A percentile compares a stretch with the other conserved stretches of the same genome.
These are phyloP conservation scores for Colistium nudipinnis DNA, from an alignment of 2,113 vertebrate species.

Conservation along the genomic window DNA sequence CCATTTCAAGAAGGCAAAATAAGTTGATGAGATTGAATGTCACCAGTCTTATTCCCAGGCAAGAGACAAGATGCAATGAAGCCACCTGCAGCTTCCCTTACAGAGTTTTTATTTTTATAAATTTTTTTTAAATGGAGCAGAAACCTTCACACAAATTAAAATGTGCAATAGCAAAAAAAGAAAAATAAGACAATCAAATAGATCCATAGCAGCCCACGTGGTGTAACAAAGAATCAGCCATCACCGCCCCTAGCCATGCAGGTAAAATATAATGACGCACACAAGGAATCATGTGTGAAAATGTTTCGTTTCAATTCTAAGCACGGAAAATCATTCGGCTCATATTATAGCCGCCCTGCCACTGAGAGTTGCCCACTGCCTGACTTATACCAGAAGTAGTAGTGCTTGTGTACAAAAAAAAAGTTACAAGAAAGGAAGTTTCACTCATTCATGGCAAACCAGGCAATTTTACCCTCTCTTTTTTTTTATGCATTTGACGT, in stretches of 20 bases:
- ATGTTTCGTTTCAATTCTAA: no score
- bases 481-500: slow-evolving; percentile 93
- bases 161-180: slow-evolving; percentile 17
- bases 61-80: slow-evolving; percentile 29
- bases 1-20: slow-evolving; percentile 24
- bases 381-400: slow-evolving; percentile 49
- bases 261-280: slow-evolving; percentile 41
- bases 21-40: slow-evolving; percentile 9
- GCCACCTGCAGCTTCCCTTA: slow-evolving; percentile 31
- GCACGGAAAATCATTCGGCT: slow-evolving; percentile 31
- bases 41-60: slow-evolving; percentile 5
- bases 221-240: slow-evolving; percentile 29
- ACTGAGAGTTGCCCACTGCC: slow-evolving; percentile 33
- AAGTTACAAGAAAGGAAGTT: slow-evolving; percentile 53
- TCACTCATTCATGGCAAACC: slow-evolving; percentile 72
- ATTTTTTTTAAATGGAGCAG: slow-evolving; percentile 6
- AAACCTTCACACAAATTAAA: slow-evolving; percentile 40
- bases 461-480: slow-evolving; percentile 63
- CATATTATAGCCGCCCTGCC: slow-evolving; percentile 12
- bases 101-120: slow-evolving; percentile 18
- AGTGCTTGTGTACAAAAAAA: slow-evolving; percentile 35
- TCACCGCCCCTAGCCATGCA: slow-evolving; percentile 67
- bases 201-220: slow-evolving; percentile 26
- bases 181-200: slow-evolving; percentile 26
- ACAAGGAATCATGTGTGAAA: slow-evolving; percentile 46